Conservation (phyloP, 2,113 vertebrate species). For the Corvus hawaiiensis region DNA sequence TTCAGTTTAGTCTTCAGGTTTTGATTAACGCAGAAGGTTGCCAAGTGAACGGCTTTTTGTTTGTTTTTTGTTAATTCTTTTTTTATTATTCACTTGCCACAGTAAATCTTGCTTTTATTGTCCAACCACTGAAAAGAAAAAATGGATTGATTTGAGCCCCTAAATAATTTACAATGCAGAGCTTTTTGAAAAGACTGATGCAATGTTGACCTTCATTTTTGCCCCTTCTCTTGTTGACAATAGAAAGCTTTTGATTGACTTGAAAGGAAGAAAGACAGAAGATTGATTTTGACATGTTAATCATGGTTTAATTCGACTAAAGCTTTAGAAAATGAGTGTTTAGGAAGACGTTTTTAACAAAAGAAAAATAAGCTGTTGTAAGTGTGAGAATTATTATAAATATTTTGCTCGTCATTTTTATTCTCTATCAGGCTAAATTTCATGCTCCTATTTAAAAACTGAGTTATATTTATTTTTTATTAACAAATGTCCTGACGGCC, state of each 20-base stretch:
- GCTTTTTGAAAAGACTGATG: slow-evolving; percentile 50
- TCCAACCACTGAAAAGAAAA: slow-evolving; percentile 69
- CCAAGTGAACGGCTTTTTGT: slow-evolving; percentile 70
- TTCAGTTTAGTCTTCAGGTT: slow-evolving; percentile 69
- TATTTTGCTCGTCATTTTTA: slow-evolving; percentile 14
- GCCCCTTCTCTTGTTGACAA: background rate
- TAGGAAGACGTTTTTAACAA: slow-evolving; percentile 5
- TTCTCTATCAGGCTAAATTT: background rate
- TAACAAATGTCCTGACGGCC: background rate
- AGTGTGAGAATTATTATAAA: slow-evolving; percentile 18
- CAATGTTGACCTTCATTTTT: slow-evolving; percentile 51
- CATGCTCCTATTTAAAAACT: background rate
- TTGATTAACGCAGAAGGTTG: slow-evolving; percentile 77
- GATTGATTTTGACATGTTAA: slow-evolving; percentile 44
- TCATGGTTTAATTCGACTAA: slow-evolving; percentile 36
- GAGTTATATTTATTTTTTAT: background rate
- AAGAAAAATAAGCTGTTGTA: slow-evolving; percentile 16
- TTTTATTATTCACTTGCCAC: slow-evolving; percentile 76
- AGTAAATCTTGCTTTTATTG: slow-evolving; percentile 79
- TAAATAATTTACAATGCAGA: slow-evolving; percentile 74
- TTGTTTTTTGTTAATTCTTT: slow-evolving; percentile 79
- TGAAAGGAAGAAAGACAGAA: slow-evolving; percentile 1
- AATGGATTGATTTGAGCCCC: slow-evolving; percentile 71
- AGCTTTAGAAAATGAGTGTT: slow-evolving; percentile 50
- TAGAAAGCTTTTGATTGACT: slow-evolving; percentile 38